These are phyloP conservation scores for Dendrolimus houi DNA, from an alignment of 2,888 invertebrate genomes.

Conservation along the genomic window DNA sequence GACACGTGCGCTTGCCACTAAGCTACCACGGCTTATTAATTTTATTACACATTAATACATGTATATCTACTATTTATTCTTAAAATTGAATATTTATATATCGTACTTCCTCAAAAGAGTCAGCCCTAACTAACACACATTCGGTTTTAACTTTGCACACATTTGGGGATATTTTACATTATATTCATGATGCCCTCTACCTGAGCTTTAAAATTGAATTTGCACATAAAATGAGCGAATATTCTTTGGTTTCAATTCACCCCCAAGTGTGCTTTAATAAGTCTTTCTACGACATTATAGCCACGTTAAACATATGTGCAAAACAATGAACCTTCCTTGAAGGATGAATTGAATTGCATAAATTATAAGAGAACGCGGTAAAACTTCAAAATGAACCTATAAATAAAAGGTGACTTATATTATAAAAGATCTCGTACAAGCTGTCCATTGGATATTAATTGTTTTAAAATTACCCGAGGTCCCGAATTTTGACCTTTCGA, in stretches of 20 bases:
- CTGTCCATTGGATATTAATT: constrained; percentile 45
- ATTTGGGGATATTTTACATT: constrained; percentile 3
- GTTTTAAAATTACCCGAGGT: constrained; percentile 48
- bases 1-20: too few species aligned
- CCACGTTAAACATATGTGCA: neutral
- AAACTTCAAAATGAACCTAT: too few species aligned
- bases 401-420: too few species aligned
- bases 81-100: too few species aligned
- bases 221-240: constrained; percentile 4
- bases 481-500: constrained; percentile 49
- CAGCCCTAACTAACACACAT: neutral
- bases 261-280: neutral
- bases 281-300: neutral
- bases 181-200: constrained; percentile 2
- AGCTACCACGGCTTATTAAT: too few species aligned
- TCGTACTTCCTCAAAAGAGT: neutral
- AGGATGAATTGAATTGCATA: constrained; percentile 1
- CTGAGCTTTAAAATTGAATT: constrained; percentile 6
- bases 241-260: neutral
- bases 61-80: too few species aligned
- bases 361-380: neutral
- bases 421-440: too few species aligned
- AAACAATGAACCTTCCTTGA: neutral
- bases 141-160: neutral
- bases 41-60: too few species aligned